Conservation (phyloP, 2,797 vertebrate species). For the Lacerta agilis region DNA sequence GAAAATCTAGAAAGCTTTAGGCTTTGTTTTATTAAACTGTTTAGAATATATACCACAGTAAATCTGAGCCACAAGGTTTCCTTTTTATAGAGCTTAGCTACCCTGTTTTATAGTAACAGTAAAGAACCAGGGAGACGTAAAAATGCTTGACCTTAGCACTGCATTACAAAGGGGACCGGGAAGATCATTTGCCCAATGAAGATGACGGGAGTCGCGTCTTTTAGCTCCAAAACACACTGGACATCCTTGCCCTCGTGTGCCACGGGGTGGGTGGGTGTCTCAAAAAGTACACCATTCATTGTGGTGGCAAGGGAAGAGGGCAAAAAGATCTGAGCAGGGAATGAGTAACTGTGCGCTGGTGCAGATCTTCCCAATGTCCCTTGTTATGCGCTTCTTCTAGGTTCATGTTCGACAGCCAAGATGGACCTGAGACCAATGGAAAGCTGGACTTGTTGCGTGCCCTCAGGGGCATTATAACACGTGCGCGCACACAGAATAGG, state of each 20-base stretch:
- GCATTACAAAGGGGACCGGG: constrained; percentile 35
- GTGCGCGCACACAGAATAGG: not conserved
- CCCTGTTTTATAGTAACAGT: constrained; percentile 70
- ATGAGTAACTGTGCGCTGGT: not conserved
- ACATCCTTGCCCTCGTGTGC: not conserved
- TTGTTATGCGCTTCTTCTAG: not conserved
- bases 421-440: not conserved
- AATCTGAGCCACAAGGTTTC: constrained; percentile 69
- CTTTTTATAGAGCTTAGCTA: constrained; percentile 65
- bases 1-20: constrained; percentile 63
- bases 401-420: not conserved
- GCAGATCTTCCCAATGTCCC: not conserved
- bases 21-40: constrained; percentile 72
- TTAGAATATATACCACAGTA: constrained; percentile 61
- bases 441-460: not conserved
- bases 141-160: constrained; percentile 58
- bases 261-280: not conserved
- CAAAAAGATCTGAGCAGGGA: not conserved
- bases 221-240: not conserved
- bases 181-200: constrained; percentile 34
- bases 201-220: constrained; percentile 14
- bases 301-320: not conserved
- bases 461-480: not conserved
- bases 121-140: constrained; percentile 60
- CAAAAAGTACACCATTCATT: not conserved